These are phyloP conservation scores for Mobula hypostoma DNA, from an alignment of 2,113 vertebrate species.

Conservation along the genomic window DNA sequence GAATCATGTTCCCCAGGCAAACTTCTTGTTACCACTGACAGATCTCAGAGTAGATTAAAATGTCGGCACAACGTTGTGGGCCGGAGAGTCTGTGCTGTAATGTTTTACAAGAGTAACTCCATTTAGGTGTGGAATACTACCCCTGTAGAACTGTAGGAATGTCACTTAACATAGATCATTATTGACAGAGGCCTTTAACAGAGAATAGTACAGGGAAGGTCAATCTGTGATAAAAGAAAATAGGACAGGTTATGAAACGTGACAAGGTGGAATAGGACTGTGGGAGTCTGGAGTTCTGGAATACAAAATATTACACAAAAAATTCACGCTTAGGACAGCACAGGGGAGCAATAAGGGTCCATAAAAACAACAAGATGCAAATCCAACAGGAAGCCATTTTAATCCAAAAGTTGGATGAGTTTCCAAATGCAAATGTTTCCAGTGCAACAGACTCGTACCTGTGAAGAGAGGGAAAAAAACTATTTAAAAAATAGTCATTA, in stretches of 20 bases:
- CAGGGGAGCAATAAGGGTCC: constrained; percentile 78
- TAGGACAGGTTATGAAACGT: constrained; percentile 10
- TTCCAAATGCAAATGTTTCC: constrained; percentile 73
- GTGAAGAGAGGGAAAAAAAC: constrained; percentile 22
- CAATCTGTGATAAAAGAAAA: background rate
- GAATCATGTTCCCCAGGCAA: background rate
- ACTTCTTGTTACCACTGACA: background rate
- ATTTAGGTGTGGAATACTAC: background rate
- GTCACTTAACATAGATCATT: background rate
- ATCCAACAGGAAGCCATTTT: constrained; percentile 93
- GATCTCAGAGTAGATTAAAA: too few species aligned
- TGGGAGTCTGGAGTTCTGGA: background rate
- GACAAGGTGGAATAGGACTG: background rate
- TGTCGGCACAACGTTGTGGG: too few species aligned
- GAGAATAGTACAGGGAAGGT: background rate
- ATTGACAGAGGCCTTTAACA: background rate
- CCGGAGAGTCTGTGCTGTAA: too few species aligned
- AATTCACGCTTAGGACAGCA: constrained; percentile 68
- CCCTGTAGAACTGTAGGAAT: background rate
- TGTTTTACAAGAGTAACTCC: background rate
- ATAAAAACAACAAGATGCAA: constrained; percentile 77
- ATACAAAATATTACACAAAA: constrained; percentile 36
- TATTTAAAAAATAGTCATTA: too few species aligned
- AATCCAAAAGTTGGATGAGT: constrained; percentile 91
- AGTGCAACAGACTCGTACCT: constrained; percentile 81